phyloP scores from a whole-genome alignment of 2,797 vertebrate genomes.

The Lepilemur ruficaudatus region DNA sequence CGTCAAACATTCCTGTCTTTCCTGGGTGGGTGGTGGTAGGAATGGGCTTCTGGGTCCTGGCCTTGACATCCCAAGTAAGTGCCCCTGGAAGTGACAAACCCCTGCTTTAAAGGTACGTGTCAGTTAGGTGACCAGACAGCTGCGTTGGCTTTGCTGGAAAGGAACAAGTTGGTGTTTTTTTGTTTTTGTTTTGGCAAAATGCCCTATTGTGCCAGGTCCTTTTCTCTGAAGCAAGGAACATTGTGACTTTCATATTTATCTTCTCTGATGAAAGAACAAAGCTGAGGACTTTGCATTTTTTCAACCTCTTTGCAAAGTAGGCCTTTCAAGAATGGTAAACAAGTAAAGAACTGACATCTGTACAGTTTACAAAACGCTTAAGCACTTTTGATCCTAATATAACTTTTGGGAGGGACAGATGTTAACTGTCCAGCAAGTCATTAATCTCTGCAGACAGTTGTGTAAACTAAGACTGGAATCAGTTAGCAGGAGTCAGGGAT shows the following conservation, averaged over 20 bases:
- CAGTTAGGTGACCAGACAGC: not conserved
- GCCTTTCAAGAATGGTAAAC: not conserved
- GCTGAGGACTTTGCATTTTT: not conserved
- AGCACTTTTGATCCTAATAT: not conserved
- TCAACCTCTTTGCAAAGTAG: not conserved
- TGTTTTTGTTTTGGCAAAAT: not conserved
- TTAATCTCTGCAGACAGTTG: not conserved
- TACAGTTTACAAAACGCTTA: not conserved
- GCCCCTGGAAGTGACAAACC: not conserved
- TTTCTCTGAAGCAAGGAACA: not conserved
- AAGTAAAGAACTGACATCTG: not conserved
- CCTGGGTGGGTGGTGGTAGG: not conserved
- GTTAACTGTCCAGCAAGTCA: rapidly evolving
- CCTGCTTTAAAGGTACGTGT: not conserved
- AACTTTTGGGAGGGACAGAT: not conserved
- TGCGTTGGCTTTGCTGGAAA: not conserved
- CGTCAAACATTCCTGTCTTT: not conserved
- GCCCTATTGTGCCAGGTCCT: not conserved
- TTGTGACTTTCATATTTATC: not conserved
- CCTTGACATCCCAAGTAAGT: not conserved
- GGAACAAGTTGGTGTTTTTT: not conserved
- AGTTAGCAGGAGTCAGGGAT: not conserved
- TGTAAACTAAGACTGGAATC: not conserved
- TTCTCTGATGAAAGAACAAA: slow-evolving; percentile 26
- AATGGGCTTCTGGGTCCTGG: too few relatives aligned